Percentiles rank a stretch among this genome's conserved stretches.
These are phyloP conservation scores for Sardina pilchardus DNA, from an alignment of 2,113 vertebrate genomes.

Conservation along the genomic window DNA sequence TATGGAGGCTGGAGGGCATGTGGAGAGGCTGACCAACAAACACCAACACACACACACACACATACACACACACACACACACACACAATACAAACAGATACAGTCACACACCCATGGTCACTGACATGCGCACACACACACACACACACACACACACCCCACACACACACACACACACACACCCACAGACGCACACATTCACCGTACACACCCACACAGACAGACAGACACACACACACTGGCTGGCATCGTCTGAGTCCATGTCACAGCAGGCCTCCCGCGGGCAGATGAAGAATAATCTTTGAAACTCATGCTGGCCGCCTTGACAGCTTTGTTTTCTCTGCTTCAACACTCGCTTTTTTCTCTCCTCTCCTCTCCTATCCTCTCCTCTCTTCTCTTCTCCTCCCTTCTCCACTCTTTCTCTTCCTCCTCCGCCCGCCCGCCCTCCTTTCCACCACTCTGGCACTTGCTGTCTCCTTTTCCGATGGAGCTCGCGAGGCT, in stretches of 20 bases:
- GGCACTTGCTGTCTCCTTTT: slow-evolving; percentile 34
- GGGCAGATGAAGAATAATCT: not conserved
- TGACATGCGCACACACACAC: not conserved
- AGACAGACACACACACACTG: not conserved
- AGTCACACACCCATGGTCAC: not conserved
- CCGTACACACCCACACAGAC: not conserved
- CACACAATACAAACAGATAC: not conserved
- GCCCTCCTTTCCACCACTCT: slow-evolving; percentile 8
- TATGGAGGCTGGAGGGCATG: too few species aligned
- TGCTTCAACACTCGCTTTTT: not conserved
- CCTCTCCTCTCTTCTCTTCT: not conserved
- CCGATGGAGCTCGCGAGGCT: slow-evolving; percentile 33
- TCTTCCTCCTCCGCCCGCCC: too few species aligned
- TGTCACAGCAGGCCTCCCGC: slow-evolving; percentile 1
- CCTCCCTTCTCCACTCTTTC: not conserved
- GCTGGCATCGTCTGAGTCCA: not conserved
- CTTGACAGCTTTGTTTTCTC: slow-evolving; percentile 1
- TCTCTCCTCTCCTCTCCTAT: not conserved
- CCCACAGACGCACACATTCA: not conserved
- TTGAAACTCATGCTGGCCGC: not conserved
- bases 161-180: not conserved
- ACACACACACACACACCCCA: not conserved
- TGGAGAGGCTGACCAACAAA: not conserved
- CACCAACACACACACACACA: not conserved
- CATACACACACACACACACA: not conserved